Evolutionary conservation across 2,113 vertebrate species (phyloP), one percentile per base, ranked within the genome.

Genomic region (Anolis sagrei): DNA sequence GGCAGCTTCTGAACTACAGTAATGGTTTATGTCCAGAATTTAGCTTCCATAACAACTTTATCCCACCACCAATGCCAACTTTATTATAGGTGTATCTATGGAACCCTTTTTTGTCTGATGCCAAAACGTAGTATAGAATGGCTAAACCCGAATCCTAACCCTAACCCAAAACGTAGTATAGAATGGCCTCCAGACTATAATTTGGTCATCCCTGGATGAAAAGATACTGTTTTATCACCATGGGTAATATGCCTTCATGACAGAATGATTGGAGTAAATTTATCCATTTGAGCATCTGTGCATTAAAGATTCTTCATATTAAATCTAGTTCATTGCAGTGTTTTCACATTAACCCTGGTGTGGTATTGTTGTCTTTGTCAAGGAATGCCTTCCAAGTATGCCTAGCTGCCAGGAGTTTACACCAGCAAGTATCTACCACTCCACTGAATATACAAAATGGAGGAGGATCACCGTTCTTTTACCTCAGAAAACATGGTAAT

Each of bases 361-460:
- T 32, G 6, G 27, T 58, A 14, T 44, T 29, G 27, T 25, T 76
- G 87, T 92, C 92, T 5, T 73, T 93, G 81, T 92, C 79, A 91
- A 99, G 99, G 98, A 98, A 90, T 99, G 99, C 92, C 97, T 99
- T 88, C 99, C 99, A 58, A 98, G 99, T 86, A 99, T 99, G 98
- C 98, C 99, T 0, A 99, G 99, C 94, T 99, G 99, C 90, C 97
- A 98, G 69, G 99, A 99, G 94, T 99, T 99, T 88, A 99, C 98
- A 61, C 97, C 99, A 66, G 97, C 98, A 88, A 99, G 99, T 90
- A 96, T 99, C 87, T 99, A 98, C 94, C 98, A 99, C 84, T 98
- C 98, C 80, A 99, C 98, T 0, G 98, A 99, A 94, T 99, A 99
- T 93, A 97, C 93, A 87, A 96, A 97, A 89, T 99, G 99, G 99